Conservation (phyloP, 2,888 invertebrate species). For the Tanytarsus gracilentus region DNA sequence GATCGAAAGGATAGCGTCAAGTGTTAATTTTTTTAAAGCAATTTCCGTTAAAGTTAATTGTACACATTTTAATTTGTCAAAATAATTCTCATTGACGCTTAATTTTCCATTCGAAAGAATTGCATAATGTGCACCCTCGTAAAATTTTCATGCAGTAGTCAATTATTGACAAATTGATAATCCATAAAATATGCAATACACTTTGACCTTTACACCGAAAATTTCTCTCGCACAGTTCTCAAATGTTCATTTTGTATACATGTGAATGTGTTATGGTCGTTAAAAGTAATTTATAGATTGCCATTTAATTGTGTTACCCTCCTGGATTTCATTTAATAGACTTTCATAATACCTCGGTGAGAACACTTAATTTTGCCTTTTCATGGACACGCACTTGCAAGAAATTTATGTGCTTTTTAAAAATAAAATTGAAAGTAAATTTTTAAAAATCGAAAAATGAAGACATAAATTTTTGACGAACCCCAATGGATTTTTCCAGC, state of each 20-base stretch:
- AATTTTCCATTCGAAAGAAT: background rate
- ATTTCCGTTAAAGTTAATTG: too few relatives aligned
- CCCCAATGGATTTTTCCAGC: too few relatives aligned
- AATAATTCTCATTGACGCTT: constrained; percentile 5
- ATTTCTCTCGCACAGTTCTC: too few relatives aligned
- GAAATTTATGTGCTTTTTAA: too few relatives aligned
- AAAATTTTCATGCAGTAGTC: background rate
- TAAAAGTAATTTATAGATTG: constrained; percentile 28
- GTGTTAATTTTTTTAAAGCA: too few relatives aligned
- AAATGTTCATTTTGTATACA: too few relatives aligned
- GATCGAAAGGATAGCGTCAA: too few relatives aligned
- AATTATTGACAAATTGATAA: constrained; percentile 27
- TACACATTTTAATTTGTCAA: too few relatives aligned
- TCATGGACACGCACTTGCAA: background rate
- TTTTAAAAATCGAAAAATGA: too few relatives aligned
- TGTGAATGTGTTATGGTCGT: constrained; percentile 19
- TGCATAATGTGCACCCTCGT: constrained; percentile 8
- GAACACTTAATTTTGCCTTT: constrained; percentile 16
- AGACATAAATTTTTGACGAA: too few relatives aligned
- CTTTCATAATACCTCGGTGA: constrained; percentile 11
- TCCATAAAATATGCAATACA: constrained; percentile 26
- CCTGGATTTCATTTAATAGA: constrained; percentile 14
- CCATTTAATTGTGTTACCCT: constrained; percentile 22
- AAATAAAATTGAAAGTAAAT: too few relatives aligned
- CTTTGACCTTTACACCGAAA: constrained; percentile 25